Conservation (phyloP, 2,888 invertebrate species). For the Pristionchus exspectatus region DNA sequence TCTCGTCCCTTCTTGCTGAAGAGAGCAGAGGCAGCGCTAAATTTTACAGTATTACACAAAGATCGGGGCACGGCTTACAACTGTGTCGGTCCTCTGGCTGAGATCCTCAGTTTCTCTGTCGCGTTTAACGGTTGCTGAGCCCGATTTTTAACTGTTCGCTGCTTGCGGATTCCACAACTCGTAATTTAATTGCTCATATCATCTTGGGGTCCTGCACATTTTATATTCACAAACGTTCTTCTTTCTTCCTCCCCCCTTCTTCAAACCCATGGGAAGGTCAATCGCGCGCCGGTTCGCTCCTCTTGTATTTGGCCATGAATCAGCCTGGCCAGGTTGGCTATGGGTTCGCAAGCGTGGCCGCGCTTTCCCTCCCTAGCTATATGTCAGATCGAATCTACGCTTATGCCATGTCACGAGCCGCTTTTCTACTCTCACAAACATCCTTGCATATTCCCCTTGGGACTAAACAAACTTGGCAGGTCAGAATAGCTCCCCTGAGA, state of each 20-base stretch:
- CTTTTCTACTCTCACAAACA: neutral
- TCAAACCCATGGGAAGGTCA: neutral
- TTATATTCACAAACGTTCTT: neutral
- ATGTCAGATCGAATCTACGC: neutral
- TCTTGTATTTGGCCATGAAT: slow-evolving; percentile 7
- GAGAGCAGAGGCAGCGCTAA: neutral
- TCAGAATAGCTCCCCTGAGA: neutral
- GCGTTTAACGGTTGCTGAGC: neutral
- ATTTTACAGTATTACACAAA: slow-evolving; percentile 42
- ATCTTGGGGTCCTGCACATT: neutral
- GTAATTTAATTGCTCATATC: neutral
- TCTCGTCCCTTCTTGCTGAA: neutral
- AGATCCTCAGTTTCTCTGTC: neutral
- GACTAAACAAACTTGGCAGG: neutral
- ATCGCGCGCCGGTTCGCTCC: neutral
- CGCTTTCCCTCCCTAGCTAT: neutral
- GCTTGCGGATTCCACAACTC: neutral
- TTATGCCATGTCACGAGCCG: neutral
- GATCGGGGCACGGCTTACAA: neutral
- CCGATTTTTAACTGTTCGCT: neutral
- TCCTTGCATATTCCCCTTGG: neutral
- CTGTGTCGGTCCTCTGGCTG: neutral
- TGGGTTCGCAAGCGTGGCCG: neutral
- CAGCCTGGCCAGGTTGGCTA: neutral
- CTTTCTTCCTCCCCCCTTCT: neutral